Conservation (phyloP, 2,797 vertebrate genomes). For the Salarias fasciatus region DNA sequence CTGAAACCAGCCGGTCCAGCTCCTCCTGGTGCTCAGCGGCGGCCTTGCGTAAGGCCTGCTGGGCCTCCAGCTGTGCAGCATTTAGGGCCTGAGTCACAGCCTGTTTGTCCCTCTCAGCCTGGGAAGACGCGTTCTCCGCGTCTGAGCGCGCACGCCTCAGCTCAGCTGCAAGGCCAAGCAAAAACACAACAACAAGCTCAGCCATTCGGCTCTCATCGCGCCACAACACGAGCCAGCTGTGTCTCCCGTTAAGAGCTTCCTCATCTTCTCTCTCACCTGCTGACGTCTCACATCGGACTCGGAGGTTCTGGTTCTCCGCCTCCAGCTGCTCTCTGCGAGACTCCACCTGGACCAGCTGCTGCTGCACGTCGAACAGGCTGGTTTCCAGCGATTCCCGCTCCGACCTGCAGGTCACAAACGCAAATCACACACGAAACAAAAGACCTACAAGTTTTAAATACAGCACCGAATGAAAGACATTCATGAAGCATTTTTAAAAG, state of each 20-base stretch:
- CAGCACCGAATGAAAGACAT: too few species aligned
- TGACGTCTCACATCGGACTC: conserved; percentile 82
- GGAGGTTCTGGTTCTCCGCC: conserved; percentile 79
- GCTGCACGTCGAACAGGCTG: conserved; percentile 88
- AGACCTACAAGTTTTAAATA: too few species aligned
- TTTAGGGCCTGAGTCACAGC: conserved; percentile 77
- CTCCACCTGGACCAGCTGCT: conserved; percentile 84
- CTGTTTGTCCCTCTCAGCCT: conserved; percentile 84
- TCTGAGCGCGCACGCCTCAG: conserved; percentile 80
- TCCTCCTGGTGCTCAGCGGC: conserved; percentile 87
- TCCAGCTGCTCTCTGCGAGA: conserved; percentile 88
- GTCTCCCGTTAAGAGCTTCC: too few species aligned
- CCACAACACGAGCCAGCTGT: too few species aligned
- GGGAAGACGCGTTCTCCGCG: conserved; percentile 68
- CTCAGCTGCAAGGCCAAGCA: conserved; percentile 78
- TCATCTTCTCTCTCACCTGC: conserved; percentile 75
- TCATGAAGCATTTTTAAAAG: too few species aligned
- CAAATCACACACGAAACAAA: background rate
- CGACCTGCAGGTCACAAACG: conserved; percentile 69
- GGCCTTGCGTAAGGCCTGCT: conserved; percentile 79
- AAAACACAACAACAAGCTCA: too few species aligned
- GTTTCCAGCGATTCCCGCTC: conserved; percentile 91
- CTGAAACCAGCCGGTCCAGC: conserved; percentile 81
- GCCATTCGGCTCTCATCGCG: too few species aligned
- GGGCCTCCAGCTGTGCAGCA: conserved; percentile 82